These are phyloP conservation scores for Chrysomela aeneicollis DNA, from an alignment of 2,888 invertebrate genomes.

Conservation along the genomic window DNA sequence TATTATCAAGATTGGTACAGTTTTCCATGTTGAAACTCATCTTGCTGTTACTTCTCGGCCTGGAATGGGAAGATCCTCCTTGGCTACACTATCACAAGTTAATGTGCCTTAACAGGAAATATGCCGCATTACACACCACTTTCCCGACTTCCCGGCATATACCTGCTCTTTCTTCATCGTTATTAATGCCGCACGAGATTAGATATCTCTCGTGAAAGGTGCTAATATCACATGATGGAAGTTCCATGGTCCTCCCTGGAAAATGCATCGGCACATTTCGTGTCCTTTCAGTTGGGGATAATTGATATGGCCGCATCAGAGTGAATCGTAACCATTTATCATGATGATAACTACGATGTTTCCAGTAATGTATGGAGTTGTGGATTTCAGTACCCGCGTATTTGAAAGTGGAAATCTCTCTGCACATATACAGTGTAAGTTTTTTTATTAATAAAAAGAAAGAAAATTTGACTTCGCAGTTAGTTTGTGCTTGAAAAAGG, in stretches of 20 bases:
- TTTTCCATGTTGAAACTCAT: too few relatives aligned
- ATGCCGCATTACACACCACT: conserved; percentile 40
- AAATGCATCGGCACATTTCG: conserved; percentile 22
- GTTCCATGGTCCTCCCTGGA: conserved; percentile 26
- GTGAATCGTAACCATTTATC: neutral
- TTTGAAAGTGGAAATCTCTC: too few relatives aligned
- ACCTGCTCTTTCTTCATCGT: conserved; percentile 31
- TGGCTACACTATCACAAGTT: conserved; percentile 27
- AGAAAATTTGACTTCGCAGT: too few relatives aligned
- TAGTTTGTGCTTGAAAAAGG: too few relatives aligned
- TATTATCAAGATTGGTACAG: too few relatives aligned
- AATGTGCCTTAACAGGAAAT: conserved; percentile 41
- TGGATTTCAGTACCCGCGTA: too few relatives aligned
- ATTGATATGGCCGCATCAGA: conserved; percentile 30
- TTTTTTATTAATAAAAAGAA: too few relatives aligned
- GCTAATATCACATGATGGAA: conserved; percentile 33
- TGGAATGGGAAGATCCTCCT: conserved; percentile 6
- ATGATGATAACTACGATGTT: neutral
- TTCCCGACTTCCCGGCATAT: conserved; percentile 29
- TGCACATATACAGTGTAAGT: too few relatives aligned
- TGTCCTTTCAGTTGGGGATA: conserved; percentile 24
- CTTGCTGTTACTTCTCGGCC: neutral
- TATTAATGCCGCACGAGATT: conserved; percentile 42
- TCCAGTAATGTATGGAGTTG: too few relatives aligned
- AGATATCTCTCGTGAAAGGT: conserved; percentile 36